Evolutionary conservation across 53 echinoderm and acorn worm species (phyloP).

Genomic region (Astropecten irregularis): DNA sequence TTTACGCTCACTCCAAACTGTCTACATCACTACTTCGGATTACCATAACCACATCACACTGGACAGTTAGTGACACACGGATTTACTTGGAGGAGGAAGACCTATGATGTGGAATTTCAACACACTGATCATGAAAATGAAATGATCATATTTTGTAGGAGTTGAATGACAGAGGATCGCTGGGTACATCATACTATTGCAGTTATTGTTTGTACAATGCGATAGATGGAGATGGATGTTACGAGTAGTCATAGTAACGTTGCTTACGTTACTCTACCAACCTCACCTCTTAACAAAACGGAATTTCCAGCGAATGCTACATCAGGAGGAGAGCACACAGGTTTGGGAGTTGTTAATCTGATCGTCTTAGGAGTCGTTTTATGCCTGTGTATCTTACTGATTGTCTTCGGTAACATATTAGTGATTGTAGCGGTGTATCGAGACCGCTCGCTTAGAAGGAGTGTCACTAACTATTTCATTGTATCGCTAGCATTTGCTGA

Average conservation of each 20-base stretch:
- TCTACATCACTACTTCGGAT: not conserved
- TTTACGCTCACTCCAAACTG: not conserved
- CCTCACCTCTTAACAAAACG: not conserved
- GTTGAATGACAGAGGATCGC: not conserved
- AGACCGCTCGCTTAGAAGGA: slow-evolving; percentile 63
- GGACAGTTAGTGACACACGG: not conserved
- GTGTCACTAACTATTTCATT: slow-evolving; percentile 79
- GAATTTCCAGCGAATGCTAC: not conserved
- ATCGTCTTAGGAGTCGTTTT: not conserved
- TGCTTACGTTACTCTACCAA: slow-evolving; percentile 25
- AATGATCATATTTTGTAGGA: not conserved
- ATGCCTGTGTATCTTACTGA: slow-evolving; percentile 42
- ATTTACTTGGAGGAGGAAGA: not conserved
- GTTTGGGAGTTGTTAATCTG: not conserved
- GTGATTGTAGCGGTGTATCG: slow-evolving; percentile 81
- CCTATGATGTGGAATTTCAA: not conserved
- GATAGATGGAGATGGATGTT: slow-evolving; percentile 4
- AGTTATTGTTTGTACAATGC: not conserved
- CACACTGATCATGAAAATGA: not conserved
- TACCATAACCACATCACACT: not conserved
- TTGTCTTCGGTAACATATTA: slow-evolving; percentile 77
- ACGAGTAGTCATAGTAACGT: not conserved
- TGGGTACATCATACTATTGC: not conserved
- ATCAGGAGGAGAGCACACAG: not conserved
- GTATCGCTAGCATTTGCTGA: slow-evolving; percentile 85